Evolutionary conservation across 92 coral and sea anemone genomes (phyloP).

Genomic region (Muricea muricata): DNA sequence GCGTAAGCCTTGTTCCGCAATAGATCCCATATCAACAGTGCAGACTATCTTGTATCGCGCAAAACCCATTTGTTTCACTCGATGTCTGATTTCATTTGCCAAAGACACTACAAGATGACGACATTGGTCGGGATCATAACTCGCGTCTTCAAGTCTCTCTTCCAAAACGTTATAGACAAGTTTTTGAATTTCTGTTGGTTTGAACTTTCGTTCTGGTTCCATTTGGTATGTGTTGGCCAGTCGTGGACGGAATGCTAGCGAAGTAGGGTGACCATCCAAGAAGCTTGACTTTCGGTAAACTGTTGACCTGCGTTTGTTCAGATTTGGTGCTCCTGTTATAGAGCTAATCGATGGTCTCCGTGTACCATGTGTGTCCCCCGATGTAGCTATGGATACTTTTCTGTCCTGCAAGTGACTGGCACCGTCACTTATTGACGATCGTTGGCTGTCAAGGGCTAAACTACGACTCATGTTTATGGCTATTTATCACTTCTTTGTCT

Average conservation of each 20-base stretch:
- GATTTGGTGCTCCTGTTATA: slow-evolving; percentile 53
- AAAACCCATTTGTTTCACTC: slow-evolving; percentile 82
- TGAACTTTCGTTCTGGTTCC: slow-evolving; percentile 74
- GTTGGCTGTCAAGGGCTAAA: slow-evolving; percentile 29
- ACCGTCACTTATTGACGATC: slow-evolving; percentile 43
- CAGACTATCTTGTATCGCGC: slow-evolving; percentile 92
- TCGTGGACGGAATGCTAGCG: slow-evolving; percentile 51
- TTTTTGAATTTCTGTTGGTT: slow-evolving; percentile 74
- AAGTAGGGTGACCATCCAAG: slow-evolving; percentile 23
- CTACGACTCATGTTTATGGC: slow-evolving; percentile 20
- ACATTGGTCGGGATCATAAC: slow-evolving; percentile 77
- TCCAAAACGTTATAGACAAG: slow-evolving; percentile 69
- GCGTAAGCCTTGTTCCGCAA: slow-evolving; percentile 79
- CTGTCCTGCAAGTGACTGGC: slow-evolving; percentile 42
- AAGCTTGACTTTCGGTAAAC: slow-evolving; percentile 37
- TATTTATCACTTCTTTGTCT: slow-evolving; percentile 2
- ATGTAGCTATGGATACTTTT: slow-evolving; percentile 26
- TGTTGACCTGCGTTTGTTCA: slow-evolving; percentile 59
- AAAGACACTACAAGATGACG: slow-evolving; percentile 66
- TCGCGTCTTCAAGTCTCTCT: slow-evolving; percentile 62
- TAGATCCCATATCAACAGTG: slow-evolving; percentile 81
- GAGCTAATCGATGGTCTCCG: slow-evolving; percentile 59
- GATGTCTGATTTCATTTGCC: slow-evolving; percentile 82
- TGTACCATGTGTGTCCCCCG: slow-evolving; percentile 52
- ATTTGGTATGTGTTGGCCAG: slow-evolving; percentile 82